These are phyloP conservation scores for Ophion ventricosus DNA, from an alignment of 2,888 invertebrate species.

Conservation along the genomic window DNA sequence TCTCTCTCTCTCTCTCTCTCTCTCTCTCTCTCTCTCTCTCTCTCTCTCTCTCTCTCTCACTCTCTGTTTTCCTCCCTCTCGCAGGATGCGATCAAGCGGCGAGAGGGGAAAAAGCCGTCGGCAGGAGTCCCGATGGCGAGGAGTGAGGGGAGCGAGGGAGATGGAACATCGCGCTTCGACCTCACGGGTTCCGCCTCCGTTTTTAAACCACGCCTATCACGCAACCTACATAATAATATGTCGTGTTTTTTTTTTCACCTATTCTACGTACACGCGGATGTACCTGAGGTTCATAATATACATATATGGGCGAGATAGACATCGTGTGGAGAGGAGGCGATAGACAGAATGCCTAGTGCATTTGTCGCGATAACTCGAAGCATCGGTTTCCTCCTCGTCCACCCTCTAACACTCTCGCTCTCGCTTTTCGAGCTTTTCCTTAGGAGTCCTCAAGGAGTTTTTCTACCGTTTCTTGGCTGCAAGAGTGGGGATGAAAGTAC, in stretches of 20 bases:
- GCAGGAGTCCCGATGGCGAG: conserved; percentile 41
- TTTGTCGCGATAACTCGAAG: conserved; percentile 70
- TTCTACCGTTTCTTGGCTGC: too few relatives aligned
- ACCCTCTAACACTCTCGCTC: too few relatives aligned
- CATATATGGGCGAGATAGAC: neutral
- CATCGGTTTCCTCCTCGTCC: conserved; percentile 40
- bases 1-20: conserved; percentile 41
- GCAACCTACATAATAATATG: conserved; percentile 74
- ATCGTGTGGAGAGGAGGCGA: neutral
- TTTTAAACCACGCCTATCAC: conserved; percentile 82
- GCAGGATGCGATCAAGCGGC: conserved; percentile 55
- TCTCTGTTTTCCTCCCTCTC: neutral
- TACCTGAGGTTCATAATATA: conserved; percentile 1
- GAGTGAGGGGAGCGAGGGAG: conserved; percentile 73
- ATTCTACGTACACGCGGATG: conserved; percentile 17
- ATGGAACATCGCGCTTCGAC: conserved; percentile 73
- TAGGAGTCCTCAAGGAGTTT: too few relatives aligned
- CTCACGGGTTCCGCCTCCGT: conserved; percentile 77
- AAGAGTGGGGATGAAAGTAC: too few relatives aligned
- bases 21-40: too few relatives aligned
- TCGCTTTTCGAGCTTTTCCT: too few relatives aligned
- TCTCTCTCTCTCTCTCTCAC: conserved; percentile 45
- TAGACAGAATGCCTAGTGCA: conserved; percentile 69
- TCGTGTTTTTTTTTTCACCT: conserved; percentile 31
- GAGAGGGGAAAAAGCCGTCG: conserved; percentile 17